Conservation (phyloP, 2,797 vertebrate genomes). For the Alca torda region DNA sequence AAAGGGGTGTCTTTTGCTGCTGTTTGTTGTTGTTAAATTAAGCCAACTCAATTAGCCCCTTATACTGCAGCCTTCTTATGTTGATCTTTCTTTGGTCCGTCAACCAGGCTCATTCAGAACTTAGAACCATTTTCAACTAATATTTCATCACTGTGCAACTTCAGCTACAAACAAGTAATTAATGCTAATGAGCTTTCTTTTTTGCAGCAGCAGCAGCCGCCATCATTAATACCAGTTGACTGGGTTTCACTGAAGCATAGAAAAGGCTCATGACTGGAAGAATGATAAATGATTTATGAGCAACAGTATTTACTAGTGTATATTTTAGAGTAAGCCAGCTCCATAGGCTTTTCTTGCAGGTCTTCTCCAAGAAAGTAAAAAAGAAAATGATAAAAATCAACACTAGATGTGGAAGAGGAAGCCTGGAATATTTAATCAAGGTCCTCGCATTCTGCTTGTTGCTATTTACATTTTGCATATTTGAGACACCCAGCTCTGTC, state of each 20-base stretch:
- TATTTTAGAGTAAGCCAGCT: conserved; percentile 31
- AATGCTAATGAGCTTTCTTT: conserved; percentile 56
- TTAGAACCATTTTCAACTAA: conserved; percentile 39
- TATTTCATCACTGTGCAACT: conserved; percentile 37
- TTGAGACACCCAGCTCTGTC: neutral
- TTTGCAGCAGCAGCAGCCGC: conserved; percentile 25
- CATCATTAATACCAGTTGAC: conserved; percentile 66
- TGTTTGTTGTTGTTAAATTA: conserved; percentile 36
- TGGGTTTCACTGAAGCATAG: conserved; percentile 61
- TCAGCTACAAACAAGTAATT: conserved; percentile 66
- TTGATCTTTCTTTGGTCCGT: conserved; percentile 40
- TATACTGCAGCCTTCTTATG: neutral
- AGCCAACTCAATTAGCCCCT: conserved; percentile 48
- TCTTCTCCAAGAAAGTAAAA: conserved; percentile 23
- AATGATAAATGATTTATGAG: conserved; percentile 69
- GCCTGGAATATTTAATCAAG: conserved; percentile 39
- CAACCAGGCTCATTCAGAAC: conserved; percentile 26
- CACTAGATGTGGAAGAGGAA: conserved; percentile 19
- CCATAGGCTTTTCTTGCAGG: conserved; percentile 37
- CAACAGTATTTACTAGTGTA: conserved; percentile 57
- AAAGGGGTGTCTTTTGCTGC: neutral
- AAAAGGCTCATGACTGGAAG: conserved; percentile 61
- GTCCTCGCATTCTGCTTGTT: conserved; percentile 22
- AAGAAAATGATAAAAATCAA: conserved; percentile 32
- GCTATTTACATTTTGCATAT: conserved; percentile 17